Evolutionary conservation across 1,140 invertebrate species (phyloP), one percentile per base, ranked within the genome.

Genomic region (Diachasma alloeum): DNA sequence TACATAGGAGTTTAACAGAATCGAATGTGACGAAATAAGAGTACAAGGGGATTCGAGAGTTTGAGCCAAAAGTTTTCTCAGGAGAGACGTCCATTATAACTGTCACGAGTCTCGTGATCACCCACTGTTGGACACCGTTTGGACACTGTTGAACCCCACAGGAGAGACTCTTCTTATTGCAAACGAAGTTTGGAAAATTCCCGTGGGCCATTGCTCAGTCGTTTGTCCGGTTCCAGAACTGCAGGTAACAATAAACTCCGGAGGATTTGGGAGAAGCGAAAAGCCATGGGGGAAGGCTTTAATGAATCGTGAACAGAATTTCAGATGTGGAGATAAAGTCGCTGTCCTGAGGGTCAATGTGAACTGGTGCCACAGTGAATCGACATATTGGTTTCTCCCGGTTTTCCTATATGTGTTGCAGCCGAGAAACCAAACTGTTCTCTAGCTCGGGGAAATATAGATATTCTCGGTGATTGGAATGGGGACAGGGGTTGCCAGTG

Each of bases 401-500:
- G 19, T 9, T 26, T 63, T 63, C 22, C 31, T 31, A 31, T 31
- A 6, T 31, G 31, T 31, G 31, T 31, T 31, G 31, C 6, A 31
- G 31, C 6, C 31, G 31, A 31, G 31, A 31, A 31, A 31, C 31
- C 31, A 31, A 31, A 31, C 31, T 2, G 31, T 31, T 31, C 31
- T 31, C 31, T 31, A 6, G 31, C 31, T 31, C 6, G 39, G 19
- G 15, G 4, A 22, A 24, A 31, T 42, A 48, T 48, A 48, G 42
- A 26, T 72, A 48, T 48, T 31, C 31, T 31, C 31, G 31, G 31
- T 31, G 31, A 26, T 72, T 59, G 36, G 19, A 72, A 56, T 72
- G 56, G 31, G 24, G 44, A 72, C 46, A 72, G 4, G 13, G 44
- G 44, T 72, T 72, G 44, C 44, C 31, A 72, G 69, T 53, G 42